Base-by-base conservation (phyloP, 2,888 invertebrate species). In the Malacosoma neustria region DNA sequence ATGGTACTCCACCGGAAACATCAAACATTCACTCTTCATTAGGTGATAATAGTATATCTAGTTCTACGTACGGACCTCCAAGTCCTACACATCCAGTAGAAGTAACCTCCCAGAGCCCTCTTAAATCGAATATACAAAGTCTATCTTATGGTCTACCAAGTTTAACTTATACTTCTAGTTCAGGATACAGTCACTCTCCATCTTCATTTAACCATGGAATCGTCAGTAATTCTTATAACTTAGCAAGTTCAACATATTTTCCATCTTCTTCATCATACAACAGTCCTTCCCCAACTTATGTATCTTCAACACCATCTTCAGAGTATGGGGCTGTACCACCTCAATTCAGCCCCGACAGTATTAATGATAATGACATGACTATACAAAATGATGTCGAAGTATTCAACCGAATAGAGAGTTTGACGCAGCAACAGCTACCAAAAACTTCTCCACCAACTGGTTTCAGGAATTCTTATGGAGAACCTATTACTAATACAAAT, bases 381-480 rank as follows among this genome's bases (percentile, higher is more conserved):
- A 56, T 55, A 29, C 59, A 66, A 37, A 70, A 46, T 47, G 61
- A 73, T 36, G 51, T 66, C 3, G 68, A 74, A 40, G 45, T 62
- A 35, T 49, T 73, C 15, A 59, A 59, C 36, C 51, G 65, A 38
- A 49, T 61, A 33, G 53, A 56, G 43, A 67, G 72, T 14, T 46
- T 57, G 29, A 49, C 42, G 34, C 65, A 75, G 33, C 61, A 71
- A 45, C 63, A 77, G 50, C 51, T 82, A 33, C 85, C 85, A 4
- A 77, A 73, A 53, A 66, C 77, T 7, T 61, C 72, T 32, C 51
- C 59, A 34, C 77, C 80, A 6, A 64, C 68, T 2, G 63, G 66
- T 13, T 84, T 85, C 45, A 77, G 61, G 51, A 85, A 85, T 54
- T 85, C 85, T 9, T 85, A 85, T 42, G 84, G 85, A 13, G 84